Percentiles rank a stretch among this genome's conserved stretches.
Evolutionary conservation across 2,113 vertebrate genomes (phyloP).

Genomic region (Nothocercus nigrocapillus): DNA sequence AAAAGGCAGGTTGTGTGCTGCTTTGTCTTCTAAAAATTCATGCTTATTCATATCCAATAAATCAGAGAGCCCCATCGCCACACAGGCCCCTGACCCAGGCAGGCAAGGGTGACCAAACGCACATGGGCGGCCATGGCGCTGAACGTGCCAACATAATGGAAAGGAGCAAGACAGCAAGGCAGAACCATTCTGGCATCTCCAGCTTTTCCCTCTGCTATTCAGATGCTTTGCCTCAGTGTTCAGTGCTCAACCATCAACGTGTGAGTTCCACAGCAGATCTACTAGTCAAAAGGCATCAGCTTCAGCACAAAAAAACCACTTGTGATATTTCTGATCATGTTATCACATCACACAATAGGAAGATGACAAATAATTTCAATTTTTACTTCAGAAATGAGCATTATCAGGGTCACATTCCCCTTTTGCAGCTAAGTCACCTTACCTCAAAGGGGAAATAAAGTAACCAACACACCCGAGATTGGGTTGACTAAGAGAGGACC

Average conservation of each 20-base stretch:
- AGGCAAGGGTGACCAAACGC: neutral
- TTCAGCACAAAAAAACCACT: neutral
- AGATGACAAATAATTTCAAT: neutral
- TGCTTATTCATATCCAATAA: neutral
- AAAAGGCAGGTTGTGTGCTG: neutral
- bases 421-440: neutral
- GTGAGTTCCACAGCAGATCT: neutral
- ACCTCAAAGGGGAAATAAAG: neutral
- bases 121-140: fast-evolving
- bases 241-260: neutral
- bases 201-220: neutral
- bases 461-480: neutral
- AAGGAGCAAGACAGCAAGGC: neutral
- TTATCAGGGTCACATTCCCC: neutral
- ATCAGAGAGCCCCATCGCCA: neutral
- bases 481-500: neutral
- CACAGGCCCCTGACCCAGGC: neutral
- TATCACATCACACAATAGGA: neutral
- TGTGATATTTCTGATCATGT: neutral
- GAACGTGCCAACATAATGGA: neutral
- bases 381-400: neutral
- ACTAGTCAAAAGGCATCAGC: neutral
- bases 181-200: neutral
- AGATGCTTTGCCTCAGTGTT: neutral
- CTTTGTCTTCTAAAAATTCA: neutral